Evolutionary conservation across 1,140 invertebrate genomes (phyloP).

Genomic region (Melitaea cinxia): DNA sequence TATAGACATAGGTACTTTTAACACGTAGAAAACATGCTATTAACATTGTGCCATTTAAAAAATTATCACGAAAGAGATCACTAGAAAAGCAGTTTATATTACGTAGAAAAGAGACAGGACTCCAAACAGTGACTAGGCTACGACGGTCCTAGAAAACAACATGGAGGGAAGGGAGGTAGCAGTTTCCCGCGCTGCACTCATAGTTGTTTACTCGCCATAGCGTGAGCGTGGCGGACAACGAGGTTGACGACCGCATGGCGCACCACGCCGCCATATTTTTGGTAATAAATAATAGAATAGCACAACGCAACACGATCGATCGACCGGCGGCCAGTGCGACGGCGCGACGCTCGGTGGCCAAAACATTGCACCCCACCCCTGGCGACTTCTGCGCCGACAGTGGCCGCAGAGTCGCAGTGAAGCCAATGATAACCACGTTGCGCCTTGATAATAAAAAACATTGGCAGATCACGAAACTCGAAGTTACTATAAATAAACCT

Average conservation of each 20-base stretch:
- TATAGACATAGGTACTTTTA: too few relatives aligned
- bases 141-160: constrained; percentile 25
- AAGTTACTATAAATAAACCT: neutral
- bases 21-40: neutral
- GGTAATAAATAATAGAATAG: constrained; percentile 78
- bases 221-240: constrained; percentile 58
- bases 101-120: constrained; percentile 26
- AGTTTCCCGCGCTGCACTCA: constrained; percentile 70
- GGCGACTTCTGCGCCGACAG: constrained; percentile 29
- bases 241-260: constrained; percentile 69
- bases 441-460: constrained; percentile 29
- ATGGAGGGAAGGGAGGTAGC: constrained; percentile 54
- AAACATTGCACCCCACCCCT: constrained; percentile 71
- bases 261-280: constrained; percentile 77
- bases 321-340: constrained; percentile 62
- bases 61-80: constrained; percentile 34
- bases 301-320: constrained; percentile 75
- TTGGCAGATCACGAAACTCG: constrained; percentile 4
- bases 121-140: constrained; percentile 21
- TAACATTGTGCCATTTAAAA: constrained; percentile 12
- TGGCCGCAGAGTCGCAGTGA: constrained; percentile 15
- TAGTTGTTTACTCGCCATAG: constrained; percentile 72
- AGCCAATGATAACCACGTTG: constrained; percentile 36
- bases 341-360: constrained; percentile 63
- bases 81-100: neutral